These are phyloP conservation scores for Sarcophaga bullata DNA, from an alignment of 1,140 invertebrate species.

Conservation along the genomic window DNA sequence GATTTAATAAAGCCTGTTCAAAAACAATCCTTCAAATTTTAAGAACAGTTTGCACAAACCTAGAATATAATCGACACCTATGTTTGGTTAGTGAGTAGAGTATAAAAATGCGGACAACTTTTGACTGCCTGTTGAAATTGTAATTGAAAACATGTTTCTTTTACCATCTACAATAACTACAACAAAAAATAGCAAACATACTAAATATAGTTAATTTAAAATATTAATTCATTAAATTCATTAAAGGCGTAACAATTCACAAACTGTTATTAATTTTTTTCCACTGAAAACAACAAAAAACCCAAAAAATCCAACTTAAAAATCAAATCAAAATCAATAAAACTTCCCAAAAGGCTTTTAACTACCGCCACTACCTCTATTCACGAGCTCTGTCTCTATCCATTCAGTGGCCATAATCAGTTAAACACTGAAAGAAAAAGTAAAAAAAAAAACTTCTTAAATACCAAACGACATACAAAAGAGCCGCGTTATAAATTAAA, in stretches of 20 bases:
- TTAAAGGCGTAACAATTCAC: conserved; percentile 26
- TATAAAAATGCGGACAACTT: background rate
- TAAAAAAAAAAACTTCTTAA: background rate
- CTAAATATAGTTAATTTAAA: conserved; percentile 14
- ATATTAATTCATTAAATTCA: conserved; percentile 25
- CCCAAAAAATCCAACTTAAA: too few relatives aligned
- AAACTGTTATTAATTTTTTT: conserved; percentile 18
- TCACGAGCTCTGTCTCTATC: background rate
- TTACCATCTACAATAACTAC: background rate
- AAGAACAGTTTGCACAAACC: too few relatives aligned
- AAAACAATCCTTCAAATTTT: too few relatives aligned
- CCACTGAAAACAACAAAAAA: background rate
- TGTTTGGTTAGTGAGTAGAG: too few relatives aligned
- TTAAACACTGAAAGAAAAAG: background rate
- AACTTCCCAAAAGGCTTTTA: conserved; percentile 15
- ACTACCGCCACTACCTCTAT: background rate
- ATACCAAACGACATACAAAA: background rate
- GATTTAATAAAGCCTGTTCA: too few relatives aligned
- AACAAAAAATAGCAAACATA: background rate
- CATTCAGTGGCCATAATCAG: too few relatives aligned
- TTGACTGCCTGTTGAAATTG: background rate
- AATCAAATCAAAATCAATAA: conserved; percentile 11
- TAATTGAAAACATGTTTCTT: conserved; percentile 2
- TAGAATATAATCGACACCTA: too few relatives aligned
- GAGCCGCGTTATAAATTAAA: conserved; percentile 21